A percentile compares a stretch with the other conserved stretches of the same genome.
Evolutionary conservation across 2,113 vertebrate genomes (phyloP).

Genomic region (Felis chaus): DNA sequence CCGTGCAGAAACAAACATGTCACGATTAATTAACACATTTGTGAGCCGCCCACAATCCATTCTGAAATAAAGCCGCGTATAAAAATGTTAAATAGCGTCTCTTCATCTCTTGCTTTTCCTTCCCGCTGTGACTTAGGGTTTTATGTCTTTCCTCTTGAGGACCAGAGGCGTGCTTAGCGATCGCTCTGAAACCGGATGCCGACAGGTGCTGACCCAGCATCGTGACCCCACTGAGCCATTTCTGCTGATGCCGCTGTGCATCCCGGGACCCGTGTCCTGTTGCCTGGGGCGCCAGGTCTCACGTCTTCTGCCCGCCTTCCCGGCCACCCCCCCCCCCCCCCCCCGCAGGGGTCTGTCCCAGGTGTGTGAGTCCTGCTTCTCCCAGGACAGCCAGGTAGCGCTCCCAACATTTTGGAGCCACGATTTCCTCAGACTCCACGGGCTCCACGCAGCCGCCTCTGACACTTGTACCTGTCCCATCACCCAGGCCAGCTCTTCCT

Average conservation of each 20-base stretch:
- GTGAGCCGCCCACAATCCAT: neutral
- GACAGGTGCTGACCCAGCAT: neutral
- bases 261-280: too few species aligned
- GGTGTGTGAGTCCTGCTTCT: neutral
- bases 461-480: neutral
- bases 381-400: neutral
- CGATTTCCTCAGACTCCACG: neutral
- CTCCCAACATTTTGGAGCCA: neutral
- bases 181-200: neutral
- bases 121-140: neutral
- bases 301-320: neutral
- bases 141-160: neutral
- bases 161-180: neutral
- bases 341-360: neutral
- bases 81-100: neutral
- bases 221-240: neutral
- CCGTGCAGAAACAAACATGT: neutral
- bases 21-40: constrained; percentile 41
- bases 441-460: neutral
- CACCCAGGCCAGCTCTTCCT: neutral
- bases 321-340: neutral
- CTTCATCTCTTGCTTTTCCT: neutral
- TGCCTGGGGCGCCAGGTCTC: neutral
- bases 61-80: constrained; percentile 22
- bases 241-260: neutral